phyloP scores from a whole-genome alignment of 2,797 vertebrate species.

The Apodemus agrarius region DNA sequence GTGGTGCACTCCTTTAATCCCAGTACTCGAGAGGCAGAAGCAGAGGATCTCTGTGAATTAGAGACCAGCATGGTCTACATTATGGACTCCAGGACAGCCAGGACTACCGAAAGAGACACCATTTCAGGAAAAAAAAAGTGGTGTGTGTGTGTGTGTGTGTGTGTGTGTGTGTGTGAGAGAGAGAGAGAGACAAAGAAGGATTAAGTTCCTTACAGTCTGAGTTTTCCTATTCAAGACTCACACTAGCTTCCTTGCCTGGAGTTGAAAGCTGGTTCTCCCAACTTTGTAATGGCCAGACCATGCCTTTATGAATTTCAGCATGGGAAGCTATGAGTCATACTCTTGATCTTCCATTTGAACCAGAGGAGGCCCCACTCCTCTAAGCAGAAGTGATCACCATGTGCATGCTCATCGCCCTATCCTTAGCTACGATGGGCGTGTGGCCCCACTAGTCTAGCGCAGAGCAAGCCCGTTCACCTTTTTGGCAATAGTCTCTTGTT shows the following conservation, averaged over 20 bases:
- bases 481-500: neutral
- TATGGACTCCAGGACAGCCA: neutral
- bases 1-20: neutral
- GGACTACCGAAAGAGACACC: neutral
- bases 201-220: conserved; percentile 91
- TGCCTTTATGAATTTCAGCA: conserved; percentile 99
- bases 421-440: neutral
- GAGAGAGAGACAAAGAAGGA: neutral
- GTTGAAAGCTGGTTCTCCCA: conserved; percentile 95
- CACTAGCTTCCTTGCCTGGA: conserved; percentile 91
- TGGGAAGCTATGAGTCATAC: conserved; percentile 94
- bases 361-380: conserved; percentile 85
- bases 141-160: too few species aligned
- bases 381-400: neutral
- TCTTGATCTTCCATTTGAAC: conserved; percentile 97
- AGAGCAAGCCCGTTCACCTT: conserved; percentile 84
- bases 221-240: conserved; percentile 92
- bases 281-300: conserved; percentile 97
- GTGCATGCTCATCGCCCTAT: rapidly evolving
- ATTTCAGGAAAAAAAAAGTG: neutral
- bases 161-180: too few species aligned
- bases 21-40: neutral
- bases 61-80: neutral
- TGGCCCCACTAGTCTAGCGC: neutral
- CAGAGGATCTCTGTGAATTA: neutral